A percentile compares a stretch with the other conserved stretches of the same genome.
Conservation (phyloP, 2,888 invertebrate genomes). For the Eristalinus aeneus region DNA sequence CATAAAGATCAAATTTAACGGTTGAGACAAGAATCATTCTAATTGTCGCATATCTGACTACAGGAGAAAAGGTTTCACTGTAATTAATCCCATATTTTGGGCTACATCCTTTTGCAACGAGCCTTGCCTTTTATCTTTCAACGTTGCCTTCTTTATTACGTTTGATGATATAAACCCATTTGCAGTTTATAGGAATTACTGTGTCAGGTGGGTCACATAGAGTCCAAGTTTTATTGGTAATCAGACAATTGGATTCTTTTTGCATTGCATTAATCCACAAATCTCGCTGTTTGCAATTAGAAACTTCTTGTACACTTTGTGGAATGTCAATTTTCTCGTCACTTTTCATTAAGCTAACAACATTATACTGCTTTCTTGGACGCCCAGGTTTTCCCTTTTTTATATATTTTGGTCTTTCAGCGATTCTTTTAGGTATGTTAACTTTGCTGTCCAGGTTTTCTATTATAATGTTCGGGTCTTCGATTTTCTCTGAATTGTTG, state of each 20-base stretch:
- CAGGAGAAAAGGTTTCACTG: too few relatives aligned
- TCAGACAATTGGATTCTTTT: not conserved
- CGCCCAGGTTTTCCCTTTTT: not conserved
- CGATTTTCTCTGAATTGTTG: too few relatives aligned
- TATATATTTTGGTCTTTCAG: not conserved
- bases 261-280: too few relatives aligned
- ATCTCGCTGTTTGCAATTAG: too few relatives aligned
- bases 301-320: not conserved
- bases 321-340: not conserved
- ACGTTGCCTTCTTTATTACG: not conserved
- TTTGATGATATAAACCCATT: slow-evolving; percentile 3
- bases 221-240: not conserved
- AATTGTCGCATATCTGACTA: not conserved
- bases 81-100: too few relatives aligned
- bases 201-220: not conserved
- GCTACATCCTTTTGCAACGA: not conserved
- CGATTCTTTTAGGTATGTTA: not conserved
- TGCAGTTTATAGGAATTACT: not conserved
- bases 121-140: not conserved
- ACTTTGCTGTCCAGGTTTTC: not conserved
- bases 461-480: too few relatives aligned
- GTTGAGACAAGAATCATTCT: too few relatives aligned
- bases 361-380: not conserved
- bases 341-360: too few relatives aligned
- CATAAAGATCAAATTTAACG: too few relatives aligned